Base-by-base conservation (phyloP, 37 sponge, comb jelly and placozoan genomes). In the Halichondria panicea region DNA sequence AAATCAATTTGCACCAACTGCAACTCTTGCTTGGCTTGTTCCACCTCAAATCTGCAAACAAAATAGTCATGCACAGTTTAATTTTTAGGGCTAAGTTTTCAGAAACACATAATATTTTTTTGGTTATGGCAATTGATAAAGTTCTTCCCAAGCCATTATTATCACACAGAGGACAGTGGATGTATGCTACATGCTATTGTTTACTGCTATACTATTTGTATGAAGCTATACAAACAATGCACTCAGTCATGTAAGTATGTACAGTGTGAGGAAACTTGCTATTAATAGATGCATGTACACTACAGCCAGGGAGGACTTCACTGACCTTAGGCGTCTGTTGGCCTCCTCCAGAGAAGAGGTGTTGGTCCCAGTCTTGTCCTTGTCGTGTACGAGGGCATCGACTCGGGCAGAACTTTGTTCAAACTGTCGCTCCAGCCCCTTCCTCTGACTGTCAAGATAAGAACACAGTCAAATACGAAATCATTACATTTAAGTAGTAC, bases 261-360 rank as follows among this genome's bases (percentile, higher is more conserved):
- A n/a, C n/a, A n/a, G n/a, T n/a, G n/a, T n/a, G n/a, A n/a, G n/a
- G n/a, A n/a, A n/a, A n/a, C n/a, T n/a, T n/a, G n/a, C n/a, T n/a
- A n/a, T n/a, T n/a, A n/a, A n/a, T n/a, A n/a, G n/a, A n/a, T n/a
- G n/a, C n/a, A n/a, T n/a, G n/a, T n/a, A n/a, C n/a, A n/a, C n/a
- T n/a, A n/a, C n/a, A n/a, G n/a, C n/a, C n/a, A n/a, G 56, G 25
- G 9, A 27, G 56, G 25, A 6, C 52, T 48, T 48, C 15, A 73
- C 63, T 24, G 63, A 76, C 76, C 35, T 76, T 22, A 87, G 64
- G 55, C 38, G 71, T 25, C 71, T 60, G 8, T 77, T 22, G 22
- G 41, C 24, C 11, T 81, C 82, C 55, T 87, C 64, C 33, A 87
- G 68, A 33, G 53, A 36, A n/a, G 64, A 32, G 63, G 53, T 61